Conservation (phyloP, 2,113 vertebrate species). For the Dipodomys ordii region DNA sequence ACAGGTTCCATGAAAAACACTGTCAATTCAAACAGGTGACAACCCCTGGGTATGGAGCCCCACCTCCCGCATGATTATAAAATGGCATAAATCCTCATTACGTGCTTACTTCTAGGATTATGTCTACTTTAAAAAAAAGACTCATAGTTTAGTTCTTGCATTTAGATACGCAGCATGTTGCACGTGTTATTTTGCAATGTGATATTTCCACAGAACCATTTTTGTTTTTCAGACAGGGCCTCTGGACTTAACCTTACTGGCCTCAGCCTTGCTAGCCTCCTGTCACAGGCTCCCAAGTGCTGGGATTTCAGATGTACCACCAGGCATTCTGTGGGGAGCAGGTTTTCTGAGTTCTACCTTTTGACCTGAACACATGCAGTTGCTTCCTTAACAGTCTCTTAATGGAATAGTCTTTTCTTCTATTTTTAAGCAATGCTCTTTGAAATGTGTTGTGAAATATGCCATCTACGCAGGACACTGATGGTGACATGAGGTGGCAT, state of each 20-base stretch:
- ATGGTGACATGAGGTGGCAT: neutral
- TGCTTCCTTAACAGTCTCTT: neutral
- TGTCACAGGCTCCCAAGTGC: neutral
- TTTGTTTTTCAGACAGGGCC: neutral
- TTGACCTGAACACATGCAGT: neutral
- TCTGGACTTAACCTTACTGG: neutral
- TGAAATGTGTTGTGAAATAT: neutral
- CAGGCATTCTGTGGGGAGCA: neutral
- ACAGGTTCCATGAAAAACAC: neutral
- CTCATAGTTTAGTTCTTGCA: neutral
- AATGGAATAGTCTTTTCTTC: neutral
- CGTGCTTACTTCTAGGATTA: neutral
- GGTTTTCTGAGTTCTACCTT: neutral
- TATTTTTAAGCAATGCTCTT: neutral
- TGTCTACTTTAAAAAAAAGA: neutral
- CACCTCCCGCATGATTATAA: neutral
- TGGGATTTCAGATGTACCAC: neutral
- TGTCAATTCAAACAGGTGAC: neutral
- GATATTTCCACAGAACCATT: neutral
- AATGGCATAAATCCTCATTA: neutral
- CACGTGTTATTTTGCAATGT: neutral
- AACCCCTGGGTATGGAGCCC: neutral
- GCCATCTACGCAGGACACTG: neutral
- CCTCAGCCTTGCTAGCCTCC: neutral
- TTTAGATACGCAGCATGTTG: neutral